Evolutionary conservation across 2,113 vertebrate genomes (phyloP).

Genomic region (Ailuropoda melanoleuca): DNA sequence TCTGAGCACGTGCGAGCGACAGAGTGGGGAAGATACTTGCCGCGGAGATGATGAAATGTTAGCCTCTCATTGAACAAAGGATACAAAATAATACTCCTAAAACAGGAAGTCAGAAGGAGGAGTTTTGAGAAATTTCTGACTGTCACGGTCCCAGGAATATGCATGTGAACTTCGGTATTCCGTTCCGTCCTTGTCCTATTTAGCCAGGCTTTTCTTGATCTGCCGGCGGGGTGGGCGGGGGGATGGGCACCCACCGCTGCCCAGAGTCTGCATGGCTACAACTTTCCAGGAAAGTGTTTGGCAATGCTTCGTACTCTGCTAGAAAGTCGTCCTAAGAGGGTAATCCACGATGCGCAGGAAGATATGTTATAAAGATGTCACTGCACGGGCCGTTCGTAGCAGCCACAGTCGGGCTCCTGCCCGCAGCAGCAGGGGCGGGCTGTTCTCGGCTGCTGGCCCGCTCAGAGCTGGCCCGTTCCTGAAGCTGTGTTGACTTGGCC

Average conservation of each 20-base stretch:
- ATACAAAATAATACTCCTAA: rapidly evolving
- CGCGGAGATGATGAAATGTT: rapidly evolving
- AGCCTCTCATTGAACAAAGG: neutral
- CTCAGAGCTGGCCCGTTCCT: rapidly evolving
- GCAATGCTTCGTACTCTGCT: rapidly evolving
- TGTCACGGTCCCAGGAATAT: rapidly evolving
- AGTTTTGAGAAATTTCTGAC: neutral
- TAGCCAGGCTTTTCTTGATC: neutral
- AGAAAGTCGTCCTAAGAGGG: neutral
- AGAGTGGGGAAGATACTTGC: rapidly evolving
- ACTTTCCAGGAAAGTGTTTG: neutral
- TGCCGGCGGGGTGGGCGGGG: rapidly evolving
- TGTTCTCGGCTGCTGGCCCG: rapidly evolving
- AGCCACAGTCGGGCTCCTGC: rapidly evolving
- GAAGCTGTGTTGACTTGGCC: neutral
- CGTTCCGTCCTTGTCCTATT: rapidly evolving
- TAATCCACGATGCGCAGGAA: neutral
- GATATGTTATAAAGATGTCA: rapidly evolving
- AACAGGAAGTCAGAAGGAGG: neutral
- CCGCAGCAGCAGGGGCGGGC: rapidly evolving
- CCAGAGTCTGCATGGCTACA: rapidly evolving
- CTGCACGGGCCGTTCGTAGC: rapidly evolving
- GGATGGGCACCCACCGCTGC: rapidly evolving
- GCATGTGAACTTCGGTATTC: rapidly evolving
- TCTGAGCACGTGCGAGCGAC: rapidly evolving